Conservation (phyloP, 2,888 invertebrate genomes). For the Eurytoma adleriae region DNA sequence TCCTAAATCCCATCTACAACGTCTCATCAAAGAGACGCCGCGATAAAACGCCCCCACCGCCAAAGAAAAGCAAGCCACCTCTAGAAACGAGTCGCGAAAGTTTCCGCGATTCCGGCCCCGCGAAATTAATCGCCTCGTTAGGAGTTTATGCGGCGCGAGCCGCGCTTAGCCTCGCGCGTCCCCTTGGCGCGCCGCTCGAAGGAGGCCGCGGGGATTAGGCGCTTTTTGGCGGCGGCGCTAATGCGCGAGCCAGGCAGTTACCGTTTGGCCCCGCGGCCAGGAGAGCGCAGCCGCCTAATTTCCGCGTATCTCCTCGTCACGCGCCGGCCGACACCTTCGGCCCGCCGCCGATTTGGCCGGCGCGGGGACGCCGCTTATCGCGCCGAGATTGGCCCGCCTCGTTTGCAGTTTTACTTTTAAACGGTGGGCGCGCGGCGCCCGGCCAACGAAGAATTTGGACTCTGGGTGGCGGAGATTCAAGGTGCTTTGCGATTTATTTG, state of each 20-base stretch:
- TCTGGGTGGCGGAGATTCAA: background rate
- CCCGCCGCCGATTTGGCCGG: background rate
- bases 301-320: constrained; percentile 57
- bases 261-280: constrained; percentile 71
- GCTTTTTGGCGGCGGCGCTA: constrained; percentile 9
- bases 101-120: constrained; percentile 26
- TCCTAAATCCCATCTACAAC: no score
- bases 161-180: no score
- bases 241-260: constrained; percentile 63
- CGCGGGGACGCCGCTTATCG: no score
- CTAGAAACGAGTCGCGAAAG: background rate
- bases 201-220: constrained; percentile 16
- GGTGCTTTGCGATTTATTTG: no score
- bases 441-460: no score
- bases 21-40: background rate
- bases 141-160: constrained; percentile 30
- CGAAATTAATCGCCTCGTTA: constrained; percentile 48
- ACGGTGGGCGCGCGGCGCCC: no score
- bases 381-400: no score
- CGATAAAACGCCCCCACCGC: background rate
- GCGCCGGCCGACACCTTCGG: constrained; percentile 28
- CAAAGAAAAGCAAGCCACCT: background rate
- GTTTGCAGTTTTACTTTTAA: no score
- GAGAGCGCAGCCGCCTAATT: constrained; percentile 61
- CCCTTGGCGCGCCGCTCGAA: no score